phyloP scores from a whole-genome alignment of 2,797 vertebrate species.

The Tadarida brasiliensis region DNA sequence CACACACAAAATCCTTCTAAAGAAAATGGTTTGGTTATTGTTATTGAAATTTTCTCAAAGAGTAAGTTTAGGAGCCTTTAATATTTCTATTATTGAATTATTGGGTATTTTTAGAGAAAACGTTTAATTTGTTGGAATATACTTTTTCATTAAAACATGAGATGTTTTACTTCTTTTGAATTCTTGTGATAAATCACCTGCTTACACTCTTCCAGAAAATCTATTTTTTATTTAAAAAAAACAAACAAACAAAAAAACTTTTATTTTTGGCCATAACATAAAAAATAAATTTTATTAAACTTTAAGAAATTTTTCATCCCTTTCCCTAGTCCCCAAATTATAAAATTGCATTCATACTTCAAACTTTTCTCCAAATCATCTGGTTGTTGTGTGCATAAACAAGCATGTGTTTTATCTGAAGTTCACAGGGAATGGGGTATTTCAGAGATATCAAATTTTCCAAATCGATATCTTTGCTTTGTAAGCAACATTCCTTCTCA shows the following conservation, averaged over 20 bases:
- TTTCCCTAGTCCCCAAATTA: neutral
- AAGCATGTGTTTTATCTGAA: neutral
- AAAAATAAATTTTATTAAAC: neutral
- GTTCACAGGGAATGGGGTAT: neutral
- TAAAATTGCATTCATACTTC: neutral
- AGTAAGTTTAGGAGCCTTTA: neutral
- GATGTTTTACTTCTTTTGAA: neutral
- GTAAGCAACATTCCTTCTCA: neutral
- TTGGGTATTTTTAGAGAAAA: neutral
- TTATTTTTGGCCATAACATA: neutral
- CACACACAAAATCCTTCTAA: neutral
- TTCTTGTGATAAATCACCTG: neutral
- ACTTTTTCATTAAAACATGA: neutral
- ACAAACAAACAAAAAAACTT: neutral
- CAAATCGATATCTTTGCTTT: neutral
- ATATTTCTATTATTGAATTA: neutral
- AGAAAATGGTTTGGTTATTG: neutral
- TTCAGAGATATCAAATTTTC: neutral
- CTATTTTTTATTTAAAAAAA: neutral
- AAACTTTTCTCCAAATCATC: neutral
- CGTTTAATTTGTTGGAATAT: neutral
- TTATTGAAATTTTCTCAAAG: neutral
- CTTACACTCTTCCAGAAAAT: neutral
- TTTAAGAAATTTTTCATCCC: neutral
- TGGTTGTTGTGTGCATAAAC: neutral